phyloP scores from a whole-genome alignment of 2,888 invertebrate genomes.

The Phaedon cochleariae region DNA sequence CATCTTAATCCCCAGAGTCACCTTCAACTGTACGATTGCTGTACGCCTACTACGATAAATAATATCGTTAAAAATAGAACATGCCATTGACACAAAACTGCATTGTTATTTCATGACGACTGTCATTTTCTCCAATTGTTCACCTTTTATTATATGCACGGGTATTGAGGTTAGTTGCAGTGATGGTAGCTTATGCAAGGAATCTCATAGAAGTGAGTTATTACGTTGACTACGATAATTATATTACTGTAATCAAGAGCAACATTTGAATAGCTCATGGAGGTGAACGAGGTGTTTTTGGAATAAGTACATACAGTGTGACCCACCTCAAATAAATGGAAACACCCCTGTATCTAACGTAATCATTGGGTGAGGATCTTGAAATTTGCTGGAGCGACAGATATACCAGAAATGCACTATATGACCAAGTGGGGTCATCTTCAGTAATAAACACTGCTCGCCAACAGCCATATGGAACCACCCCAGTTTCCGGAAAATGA shows the following conservation, averaged over 20 bases:
- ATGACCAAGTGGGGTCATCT: too few species aligned
- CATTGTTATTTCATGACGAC: conserved; percentile 18
- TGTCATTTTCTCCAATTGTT: conserved; percentile 18
- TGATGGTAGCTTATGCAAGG: conserved; percentile 17
- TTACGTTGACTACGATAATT: conserved; percentile 12
- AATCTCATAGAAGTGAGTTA: conserved; percentile 16
- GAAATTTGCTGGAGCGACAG: too few species aligned
- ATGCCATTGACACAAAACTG: conserved; percentile 23
- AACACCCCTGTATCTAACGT: too few species aligned
- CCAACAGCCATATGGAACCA: too few species aligned
- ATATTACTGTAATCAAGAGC: conserved; percentile 10
- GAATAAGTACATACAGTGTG: too few species aligned
- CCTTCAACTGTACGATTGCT: conserved; percentile 6
- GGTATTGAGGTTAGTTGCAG: conserved; percentile 21
- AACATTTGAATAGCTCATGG: conserved; percentile 10
- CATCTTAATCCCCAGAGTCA: conserved; percentile 9
- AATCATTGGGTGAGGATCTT: too few species aligned
- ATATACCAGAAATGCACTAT: too few species aligned
- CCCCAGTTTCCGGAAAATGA: too few species aligned
- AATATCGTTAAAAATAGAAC: conserved; percentile 13
- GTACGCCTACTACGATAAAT: conserved; percentile 15
- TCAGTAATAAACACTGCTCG: too few species aligned
- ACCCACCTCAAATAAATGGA: too few species aligned
- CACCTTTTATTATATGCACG: conserved; percentile 13
- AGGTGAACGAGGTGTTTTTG: not conserved